Percentiles rank a stretch among this genome's conserved stretches.
Evolutionary conservation across 2,888 invertebrate genomes (phyloP).

Genomic region (Orthosia gothica): DNA sequence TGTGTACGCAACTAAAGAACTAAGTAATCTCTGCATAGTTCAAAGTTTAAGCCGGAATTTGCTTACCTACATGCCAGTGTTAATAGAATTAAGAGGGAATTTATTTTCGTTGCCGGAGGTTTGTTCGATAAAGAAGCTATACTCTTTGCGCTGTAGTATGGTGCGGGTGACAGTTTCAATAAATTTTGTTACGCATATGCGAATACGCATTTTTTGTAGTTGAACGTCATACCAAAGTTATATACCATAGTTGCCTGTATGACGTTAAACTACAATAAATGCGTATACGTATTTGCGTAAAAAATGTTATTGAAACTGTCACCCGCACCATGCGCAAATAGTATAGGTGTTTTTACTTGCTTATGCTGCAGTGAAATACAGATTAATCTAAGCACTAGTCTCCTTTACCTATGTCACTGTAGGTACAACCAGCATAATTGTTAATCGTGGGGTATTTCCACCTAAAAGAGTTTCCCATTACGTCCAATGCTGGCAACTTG

Average conservation of each 20-base stretch:
- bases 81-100: conserved; percentile 28
- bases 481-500: conserved; percentile 18
- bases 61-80: conserved; percentile 12
- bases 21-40: conserved; percentile 38
- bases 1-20: conserved; percentile 53
- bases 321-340: too few species aligned
- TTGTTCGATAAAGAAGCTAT: neutral
- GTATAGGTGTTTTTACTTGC: neutral
- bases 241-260: too few species aligned
- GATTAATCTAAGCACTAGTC: neutral
- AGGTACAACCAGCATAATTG: neutral
- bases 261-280: too few species aligned
- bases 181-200: too few species aligned
- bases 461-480: conserved; percentile 27
- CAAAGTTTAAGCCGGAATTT: conserved; percentile 42
- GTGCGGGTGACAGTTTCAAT: too few species aligned
- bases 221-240: too few species aligned
- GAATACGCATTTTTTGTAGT: too few species aligned
- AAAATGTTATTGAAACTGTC: too few species aligned
- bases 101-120: neutral
- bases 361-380: neutral
- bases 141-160: too few species aligned
- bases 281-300: too few species aligned
- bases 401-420: neutral
- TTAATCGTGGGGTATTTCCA: conserved; percentile 10